A percentile compares a stretch with the other conserved stretches of the same genome.
These are phyloP conservation scores for Charina bottae DNA, from an alignment of 2,113 vertebrate species.

Conservation along the genomic window DNA sequence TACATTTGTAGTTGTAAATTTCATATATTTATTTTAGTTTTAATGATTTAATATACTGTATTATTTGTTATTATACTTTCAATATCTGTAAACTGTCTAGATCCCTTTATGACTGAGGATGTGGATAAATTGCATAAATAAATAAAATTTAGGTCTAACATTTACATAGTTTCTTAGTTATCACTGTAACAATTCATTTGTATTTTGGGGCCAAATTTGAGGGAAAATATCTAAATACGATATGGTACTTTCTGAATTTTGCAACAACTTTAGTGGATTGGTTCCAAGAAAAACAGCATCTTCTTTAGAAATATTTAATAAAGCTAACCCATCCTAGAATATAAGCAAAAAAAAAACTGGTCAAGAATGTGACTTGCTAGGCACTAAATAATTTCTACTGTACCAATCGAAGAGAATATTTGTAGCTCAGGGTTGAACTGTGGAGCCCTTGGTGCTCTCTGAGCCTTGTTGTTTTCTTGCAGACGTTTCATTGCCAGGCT, in stretches of 20 bases:
- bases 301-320: background rate
- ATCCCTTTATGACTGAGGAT: too few relatives aligned
- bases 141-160: too few relatives aligned
- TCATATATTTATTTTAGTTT: too few relatives aligned
- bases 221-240: background rate
- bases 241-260: background rate
- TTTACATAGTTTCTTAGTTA: background rate
- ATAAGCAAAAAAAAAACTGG: background rate
- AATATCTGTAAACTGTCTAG: too few relatives aligned
- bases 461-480: too few relatives aligned
- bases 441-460: too few relatives aligned
- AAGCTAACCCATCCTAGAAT: constrained; percentile 1
- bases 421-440: too few relatives aligned
- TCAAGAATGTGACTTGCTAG: background rate
- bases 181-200: background rate
- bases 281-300: background rate
- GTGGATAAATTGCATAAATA: too few relatives aligned
- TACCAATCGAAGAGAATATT: too few relatives aligned
- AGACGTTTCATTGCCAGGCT: too few relatives aligned
- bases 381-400: background rate
- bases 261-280: background rate
- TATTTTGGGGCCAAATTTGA: background rate
- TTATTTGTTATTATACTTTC: too few relatives aligned
- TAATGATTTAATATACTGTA: too few relatives aligned
- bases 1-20: background rate